Conservation (phyloP, 2,113 vertebrate species). For the Tauraco erythrolophus region DNA sequence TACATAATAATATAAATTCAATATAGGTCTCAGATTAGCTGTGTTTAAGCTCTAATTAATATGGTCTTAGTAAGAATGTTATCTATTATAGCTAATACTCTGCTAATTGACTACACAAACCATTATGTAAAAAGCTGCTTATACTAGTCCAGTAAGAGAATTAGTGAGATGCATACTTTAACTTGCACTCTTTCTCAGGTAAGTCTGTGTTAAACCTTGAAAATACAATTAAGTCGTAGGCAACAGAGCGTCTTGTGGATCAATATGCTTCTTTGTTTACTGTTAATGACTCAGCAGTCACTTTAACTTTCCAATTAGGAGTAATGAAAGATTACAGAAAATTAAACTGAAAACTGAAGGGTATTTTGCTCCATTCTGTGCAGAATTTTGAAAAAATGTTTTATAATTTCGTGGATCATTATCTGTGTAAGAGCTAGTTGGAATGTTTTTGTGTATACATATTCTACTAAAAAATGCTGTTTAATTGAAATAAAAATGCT, state of each 20-base stretch:
- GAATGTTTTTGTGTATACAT: neutral
- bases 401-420: neutral
- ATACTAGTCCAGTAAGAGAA: constrained; percentile 22
- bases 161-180: neutral
- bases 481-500: neutral
- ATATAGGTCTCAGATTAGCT: constrained; percentile 51
- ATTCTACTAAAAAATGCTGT: neutral
- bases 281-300: neutral
- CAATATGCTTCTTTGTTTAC: neutral
- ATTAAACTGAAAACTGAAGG: neutral
- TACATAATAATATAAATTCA: constrained; percentile 46
- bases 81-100: constrained; percentile 51
- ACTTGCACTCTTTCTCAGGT: constrained; percentile 36
- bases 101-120: constrained; percentile 60
- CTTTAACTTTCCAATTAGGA: neutral
- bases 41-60: constrained; percentile 57
- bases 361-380: neutral
- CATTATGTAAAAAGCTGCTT: constrained; percentile 67
- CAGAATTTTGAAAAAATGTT: neutral
- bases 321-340: neutral
- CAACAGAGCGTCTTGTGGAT: neutral
- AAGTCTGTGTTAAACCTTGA: neutral
- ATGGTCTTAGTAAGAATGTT: constrained; percentile 37
- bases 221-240: neutral
- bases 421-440: neutral